Evolutionary conservation across 2,797 vertebrate species (phyloP).

Genomic region (Lepilemur ruficaudatus): DNA sequence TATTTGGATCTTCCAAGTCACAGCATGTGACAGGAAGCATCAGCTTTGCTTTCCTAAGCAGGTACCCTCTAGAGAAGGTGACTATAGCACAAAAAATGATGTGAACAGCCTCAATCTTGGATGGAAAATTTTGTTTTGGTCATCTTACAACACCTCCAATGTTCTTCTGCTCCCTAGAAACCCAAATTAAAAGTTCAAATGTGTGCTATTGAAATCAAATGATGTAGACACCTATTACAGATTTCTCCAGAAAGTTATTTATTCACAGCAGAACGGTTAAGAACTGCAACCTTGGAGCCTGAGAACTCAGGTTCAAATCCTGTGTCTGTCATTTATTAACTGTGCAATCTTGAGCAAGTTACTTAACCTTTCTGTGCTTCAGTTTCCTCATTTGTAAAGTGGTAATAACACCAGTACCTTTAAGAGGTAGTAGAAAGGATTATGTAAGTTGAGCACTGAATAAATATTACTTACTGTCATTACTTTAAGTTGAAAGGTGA

Average conservation of each 20-base stretch:
- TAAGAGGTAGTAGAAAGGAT: neutral
- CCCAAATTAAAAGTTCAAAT: neutral
- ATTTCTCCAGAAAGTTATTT: neutral
- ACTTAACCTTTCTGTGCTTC: neutral
- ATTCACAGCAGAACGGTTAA: neutral
- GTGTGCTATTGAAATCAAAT: neutral
- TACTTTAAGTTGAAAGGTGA: neutral
- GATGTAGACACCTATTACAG: neutral
- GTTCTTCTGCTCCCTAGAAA: neutral
- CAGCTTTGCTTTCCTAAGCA: neutral
- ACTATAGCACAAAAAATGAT: neutral
- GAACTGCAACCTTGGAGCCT: neutral
- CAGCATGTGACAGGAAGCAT: neutral
- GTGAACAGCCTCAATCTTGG: neutral
- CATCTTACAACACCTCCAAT: neutral
- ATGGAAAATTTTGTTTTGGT: neutral
- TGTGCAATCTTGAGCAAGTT: neutral
- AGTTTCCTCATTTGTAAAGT: constrained; percentile 9
- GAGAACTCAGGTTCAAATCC: neutral
- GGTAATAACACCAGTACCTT: neutral
- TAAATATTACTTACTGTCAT: neutral
- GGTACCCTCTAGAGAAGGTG: neutral
- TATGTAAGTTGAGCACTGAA: neutral
- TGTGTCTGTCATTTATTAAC: neutral
- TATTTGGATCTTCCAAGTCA: neutral